Evolutionary conservation across 2,113 vertebrate genomes (phyloP), one percentile per base, ranked within the genome.

Genomic region (Passer montanus): DNA sequence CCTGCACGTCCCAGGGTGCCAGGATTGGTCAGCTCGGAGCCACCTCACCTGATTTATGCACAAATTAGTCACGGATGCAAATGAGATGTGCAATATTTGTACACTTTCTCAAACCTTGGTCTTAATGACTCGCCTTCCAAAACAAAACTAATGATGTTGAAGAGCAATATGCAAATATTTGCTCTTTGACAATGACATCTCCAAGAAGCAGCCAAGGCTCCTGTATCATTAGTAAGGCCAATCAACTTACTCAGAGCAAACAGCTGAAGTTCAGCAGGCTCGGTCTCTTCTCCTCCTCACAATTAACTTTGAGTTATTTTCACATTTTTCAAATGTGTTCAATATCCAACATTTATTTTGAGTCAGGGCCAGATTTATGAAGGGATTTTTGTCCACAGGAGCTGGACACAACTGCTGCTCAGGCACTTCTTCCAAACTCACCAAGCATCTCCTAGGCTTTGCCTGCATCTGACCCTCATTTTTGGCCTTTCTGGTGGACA

Each of bases 141-240:
- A 95, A 88, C 72, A 91, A 86, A 93, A 74, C 62, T 92, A 70
- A 93, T 89, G 90, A 85, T 93, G 89, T 82, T 93, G 89, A 88
- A 60, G 82, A 96, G 87, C 68, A 78, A 53, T 41, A 84, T 87
- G 91, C 91, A 95, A 96, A 94, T 89, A 94, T 94, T 93, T 95
- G 44, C 66, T 93, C 68, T 92, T 86, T 95, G 94, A 62, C 94
- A 94, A 56, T 66, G 92, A 88, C 31, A n/a, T 55, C 87, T 94
- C 84, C 88, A 90, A 86, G 92, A 86, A 55, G 90, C 85, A 95
- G 82, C 58, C 67, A 43, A 87, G 84, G 95, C 74, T 73, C 73
- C 76, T 60, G 60, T 52, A 21, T 74, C 73, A 72, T 92, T 92
- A 94, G 64, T 22, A 44, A 86, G 73, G 60, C 44, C 5, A 92